phyloP scores from a whole-genome alignment of 2,888 invertebrate genomes.

The Morinoia aosen region DNA sequence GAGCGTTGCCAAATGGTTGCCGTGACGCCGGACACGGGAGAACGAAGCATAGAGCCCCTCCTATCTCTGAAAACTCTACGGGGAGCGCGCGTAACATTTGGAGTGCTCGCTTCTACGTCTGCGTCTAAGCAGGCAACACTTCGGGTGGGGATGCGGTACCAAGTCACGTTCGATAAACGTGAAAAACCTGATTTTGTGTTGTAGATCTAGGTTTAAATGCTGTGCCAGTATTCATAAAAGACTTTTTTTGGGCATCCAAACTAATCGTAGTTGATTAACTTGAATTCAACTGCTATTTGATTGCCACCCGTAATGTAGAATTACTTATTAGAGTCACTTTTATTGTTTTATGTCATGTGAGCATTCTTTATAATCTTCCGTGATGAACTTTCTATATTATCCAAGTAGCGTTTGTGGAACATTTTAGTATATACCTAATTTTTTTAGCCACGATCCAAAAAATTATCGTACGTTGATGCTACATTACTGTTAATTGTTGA shows the following conservation, averaged over 20 bases:
- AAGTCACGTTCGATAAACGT: background rate
- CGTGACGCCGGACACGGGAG: conserved; percentile 87
- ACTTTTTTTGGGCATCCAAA: background rate
- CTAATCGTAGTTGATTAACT: background rate
- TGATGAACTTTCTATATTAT: too few species aligned
- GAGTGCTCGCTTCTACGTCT: conserved; percentile 56
- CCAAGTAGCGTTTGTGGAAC: too few species aligned
- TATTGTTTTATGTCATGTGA: too few species aligned
- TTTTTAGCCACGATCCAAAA: background rate
- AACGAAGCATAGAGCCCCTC: conserved; percentile 76
- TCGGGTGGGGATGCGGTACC: background rate
- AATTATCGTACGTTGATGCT: background rate
- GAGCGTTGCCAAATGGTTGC: conserved; percentile 96
- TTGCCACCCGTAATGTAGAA: too few species aligned
- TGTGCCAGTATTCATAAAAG: background rate
- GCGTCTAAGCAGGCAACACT: background rate
- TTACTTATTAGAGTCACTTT: too few species aligned
- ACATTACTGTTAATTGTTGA: background rate
- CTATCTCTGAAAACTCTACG: conserved; percentile 65
- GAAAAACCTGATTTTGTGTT: background rate
- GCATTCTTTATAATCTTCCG: background rate
- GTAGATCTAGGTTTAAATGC: background rate
- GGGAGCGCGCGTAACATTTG: conserved; percentile 62
- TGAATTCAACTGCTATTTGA: background rate
- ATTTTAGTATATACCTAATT: too few species aligned